These are phyloP conservation scores for Labrus mixtus DNA, from an alignment of 2,113 vertebrate genomes.

Conservation along the genomic window DNA sequence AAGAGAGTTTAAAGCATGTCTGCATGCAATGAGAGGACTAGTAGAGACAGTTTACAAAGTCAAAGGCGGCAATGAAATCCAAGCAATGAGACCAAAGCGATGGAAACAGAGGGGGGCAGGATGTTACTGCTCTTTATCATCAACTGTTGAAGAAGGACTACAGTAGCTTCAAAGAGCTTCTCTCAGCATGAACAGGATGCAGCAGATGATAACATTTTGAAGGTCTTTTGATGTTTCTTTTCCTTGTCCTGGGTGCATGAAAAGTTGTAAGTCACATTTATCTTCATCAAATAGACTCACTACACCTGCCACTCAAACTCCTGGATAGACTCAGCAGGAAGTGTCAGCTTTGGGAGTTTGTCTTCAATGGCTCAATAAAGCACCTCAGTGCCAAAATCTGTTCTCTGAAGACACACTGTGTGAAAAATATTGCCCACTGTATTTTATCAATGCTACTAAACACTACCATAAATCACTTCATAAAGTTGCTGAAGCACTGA, in stretches of 20 bases:
- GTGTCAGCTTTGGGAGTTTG: slow-evolving; percentile 9
- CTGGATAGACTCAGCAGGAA: neutral
- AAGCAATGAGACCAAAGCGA: neutral
- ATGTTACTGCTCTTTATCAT: slow-evolving; percentile 14
- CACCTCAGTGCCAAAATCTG: neutral
- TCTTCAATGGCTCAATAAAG: slow-evolving; percentile 6
- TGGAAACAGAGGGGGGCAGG: neutral
- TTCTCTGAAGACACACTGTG: neutral
- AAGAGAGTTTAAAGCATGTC: neutral
- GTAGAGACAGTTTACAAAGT: neutral
- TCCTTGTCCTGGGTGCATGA: slow-evolving; percentile 4
- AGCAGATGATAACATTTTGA: neutral
- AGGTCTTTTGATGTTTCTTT: slow-evolving; percentile 9
- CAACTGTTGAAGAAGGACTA: slow-evolving; percentile 14
- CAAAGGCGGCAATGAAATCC: slow-evolving; percentile 22
- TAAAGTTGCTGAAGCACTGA: neutral
- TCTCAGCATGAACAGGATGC: slow-evolving; percentile 1
- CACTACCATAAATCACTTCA: neutral
- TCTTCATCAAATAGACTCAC: slow-evolving; percentile 19
- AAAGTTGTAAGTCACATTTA: neutral
- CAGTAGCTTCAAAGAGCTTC: slow-evolving; percentile 6
- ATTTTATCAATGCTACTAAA: slow-evolving; percentile 17
- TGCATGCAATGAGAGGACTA: neutral
- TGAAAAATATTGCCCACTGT: neutral
- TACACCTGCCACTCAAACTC: slow-evolving; percentile 19